Percentiles rank a stretch among this genome's conserved stretches.
Conservation (phyloP, 2,888 invertebrate species). For the Drosophila diplacantha region DNA sequence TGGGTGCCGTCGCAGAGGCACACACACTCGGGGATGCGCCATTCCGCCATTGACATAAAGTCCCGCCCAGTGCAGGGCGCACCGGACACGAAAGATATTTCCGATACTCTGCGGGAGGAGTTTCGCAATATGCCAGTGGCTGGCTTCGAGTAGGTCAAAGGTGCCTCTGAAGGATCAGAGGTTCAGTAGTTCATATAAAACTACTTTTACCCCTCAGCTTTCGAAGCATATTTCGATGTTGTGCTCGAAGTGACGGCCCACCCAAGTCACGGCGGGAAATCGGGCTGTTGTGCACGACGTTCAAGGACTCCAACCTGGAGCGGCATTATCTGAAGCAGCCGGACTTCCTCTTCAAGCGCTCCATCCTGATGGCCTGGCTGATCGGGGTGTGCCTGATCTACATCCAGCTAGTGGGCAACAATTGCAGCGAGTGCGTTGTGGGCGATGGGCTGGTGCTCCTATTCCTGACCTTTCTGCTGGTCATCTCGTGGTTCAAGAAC, state of each 20-base stretch:
- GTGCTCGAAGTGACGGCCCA: not conserved
- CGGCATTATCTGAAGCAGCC: slow-evolving; percentile 51
- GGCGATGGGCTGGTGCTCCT: not conserved
- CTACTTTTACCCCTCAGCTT: not conserved
- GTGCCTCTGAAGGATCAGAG: too few species aligned
- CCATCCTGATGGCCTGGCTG: not conserved
- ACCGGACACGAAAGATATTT: slow-evolving; percentile 17
- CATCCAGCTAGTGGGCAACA: not conserved
- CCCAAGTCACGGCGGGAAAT: slow-evolving; percentile 79
- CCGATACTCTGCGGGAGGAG: slow-evolving; percentile 86
- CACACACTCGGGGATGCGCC: not conserved
- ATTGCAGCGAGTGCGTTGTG: not conserved
- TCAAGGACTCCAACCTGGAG: not conserved
- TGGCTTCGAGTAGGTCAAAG: slow-evolving; percentile 82
- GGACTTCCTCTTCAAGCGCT: not conserved
- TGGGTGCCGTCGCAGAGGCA: too few species aligned
- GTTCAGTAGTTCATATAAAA: not conserved
- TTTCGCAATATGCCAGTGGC: slow-evolving; percentile 89
- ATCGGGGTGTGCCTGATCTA: slow-evolving; percentile 2
- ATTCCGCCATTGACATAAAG: slow-evolving; percentile 68
- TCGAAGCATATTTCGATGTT: not conserved
- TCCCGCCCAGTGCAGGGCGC: slow-evolving; percentile 41
- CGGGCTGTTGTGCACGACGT: not conserved
- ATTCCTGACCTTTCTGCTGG: not conserved
- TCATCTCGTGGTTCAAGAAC: not conserved